Percentiles rank a stretch among this genome's conserved stretches.
Evolutionary conservation across 2,113 vertebrate species (phyloP).

Genomic region (Sclerurus mexicanus): DNA sequence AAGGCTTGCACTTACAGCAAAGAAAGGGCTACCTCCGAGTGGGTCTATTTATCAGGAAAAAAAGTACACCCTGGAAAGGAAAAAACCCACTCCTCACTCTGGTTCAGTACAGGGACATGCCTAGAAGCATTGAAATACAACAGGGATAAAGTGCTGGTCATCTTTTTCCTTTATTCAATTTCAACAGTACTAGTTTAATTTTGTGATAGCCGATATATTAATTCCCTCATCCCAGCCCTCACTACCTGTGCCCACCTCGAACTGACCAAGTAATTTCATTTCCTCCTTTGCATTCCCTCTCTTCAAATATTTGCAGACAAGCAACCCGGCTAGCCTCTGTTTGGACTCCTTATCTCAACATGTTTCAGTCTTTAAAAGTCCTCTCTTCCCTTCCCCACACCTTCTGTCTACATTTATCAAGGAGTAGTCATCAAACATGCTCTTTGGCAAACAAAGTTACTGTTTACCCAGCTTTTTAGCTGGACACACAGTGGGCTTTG

Average conservation of each 20-base stretch:
- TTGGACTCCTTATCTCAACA: slow-evolving; percentile 28
- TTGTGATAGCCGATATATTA: background rate
- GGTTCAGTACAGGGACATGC: background rate
- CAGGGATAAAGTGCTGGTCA: background rate
- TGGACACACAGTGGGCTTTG: fast-evolving
- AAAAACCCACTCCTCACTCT: background rate
- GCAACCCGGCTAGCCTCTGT: background rate
- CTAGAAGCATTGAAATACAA: background rate
- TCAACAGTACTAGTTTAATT: background rate
- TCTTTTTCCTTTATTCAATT: background rate
- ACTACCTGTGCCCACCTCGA: background rate
- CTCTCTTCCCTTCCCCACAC: background rate
- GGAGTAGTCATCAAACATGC: background rate
- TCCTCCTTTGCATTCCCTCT: background rate
- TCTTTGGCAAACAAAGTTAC: background rate
- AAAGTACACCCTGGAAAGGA: background rate
- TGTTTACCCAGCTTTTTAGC: background rate
- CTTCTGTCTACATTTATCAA: background rate
- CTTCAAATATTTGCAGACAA: slow-evolving; percentile 47
- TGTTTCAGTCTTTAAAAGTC: background rate
- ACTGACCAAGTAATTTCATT: background rate
- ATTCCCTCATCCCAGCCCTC: background rate
- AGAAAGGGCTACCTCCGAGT: background rate
- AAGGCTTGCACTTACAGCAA: background rate
- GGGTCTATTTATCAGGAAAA: background rate